These are phyloP conservation scores for Drosophila seguyi DNA, from an alignment of 1,140 invertebrate genomes.

Conservation along the genomic window DNA sequence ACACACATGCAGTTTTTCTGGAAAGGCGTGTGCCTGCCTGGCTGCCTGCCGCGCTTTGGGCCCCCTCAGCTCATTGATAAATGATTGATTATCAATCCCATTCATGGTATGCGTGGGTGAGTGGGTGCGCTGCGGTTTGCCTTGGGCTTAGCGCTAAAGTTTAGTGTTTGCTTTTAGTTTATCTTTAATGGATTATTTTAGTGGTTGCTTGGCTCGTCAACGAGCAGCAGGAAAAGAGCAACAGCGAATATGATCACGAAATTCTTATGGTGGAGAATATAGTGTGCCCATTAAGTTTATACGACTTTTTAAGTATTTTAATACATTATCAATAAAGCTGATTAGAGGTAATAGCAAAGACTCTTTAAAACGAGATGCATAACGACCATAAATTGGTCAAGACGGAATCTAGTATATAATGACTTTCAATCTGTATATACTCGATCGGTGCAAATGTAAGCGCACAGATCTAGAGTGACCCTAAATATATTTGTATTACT, in stretches of 20 bases:
- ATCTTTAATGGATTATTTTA: slow-evolving; percentile 83
- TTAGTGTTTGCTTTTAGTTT: slow-evolving; percentile 83
- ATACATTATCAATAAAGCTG: not conserved
- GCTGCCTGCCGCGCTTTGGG: slow-evolving; percentile 43
- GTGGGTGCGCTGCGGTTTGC: slow-evolving; percentile 73
- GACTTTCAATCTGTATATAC: too few relatives aligned
- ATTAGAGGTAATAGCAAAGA: not conserved
- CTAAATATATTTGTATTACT: not conserved
- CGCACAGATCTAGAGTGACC: too few relatives aligned
- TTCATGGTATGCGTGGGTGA: slow-evolving; percentile 33
- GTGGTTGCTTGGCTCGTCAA: slow-evolving; percentile 64
- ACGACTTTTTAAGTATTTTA: not conserved
- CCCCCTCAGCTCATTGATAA: slow-evolving; percentile 65
- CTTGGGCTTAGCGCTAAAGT: slow-evolving; percentile 74
- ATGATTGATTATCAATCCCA: slow-evolving; percentile 76
- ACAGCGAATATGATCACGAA: not conserved
- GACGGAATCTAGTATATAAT: too few relatives aligned
- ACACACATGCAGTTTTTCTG: slow-evolving; percentile 49
- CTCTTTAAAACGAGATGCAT: not conserved
- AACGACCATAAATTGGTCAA: not conserved
- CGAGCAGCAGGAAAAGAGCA: slow-evolving; percentile 25
- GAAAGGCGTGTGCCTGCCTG: slow-evolving; percentile 57
- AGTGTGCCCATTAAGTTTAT: slow-evolving; percentile 7
- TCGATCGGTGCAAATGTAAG: too few relatives aligned
- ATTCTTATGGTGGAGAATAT: slow-evolving; percentile 4